Base-by-base conservation (phyloP, 37 sponge, comb jelly and placozoan genomes). In the Haliclona indistincta region DNA sequence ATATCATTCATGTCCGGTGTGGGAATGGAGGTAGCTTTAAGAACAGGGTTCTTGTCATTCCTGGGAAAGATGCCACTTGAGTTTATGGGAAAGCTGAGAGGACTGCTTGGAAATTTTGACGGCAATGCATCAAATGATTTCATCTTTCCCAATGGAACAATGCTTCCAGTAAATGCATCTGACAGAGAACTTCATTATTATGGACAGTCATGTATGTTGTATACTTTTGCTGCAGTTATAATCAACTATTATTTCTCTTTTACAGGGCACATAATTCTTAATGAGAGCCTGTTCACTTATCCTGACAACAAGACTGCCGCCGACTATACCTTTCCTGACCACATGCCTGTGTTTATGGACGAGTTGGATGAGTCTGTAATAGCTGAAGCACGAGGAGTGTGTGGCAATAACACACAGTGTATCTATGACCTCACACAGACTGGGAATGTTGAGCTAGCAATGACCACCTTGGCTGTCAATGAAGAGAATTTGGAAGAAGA, bases 161-260 rank as follows among this genome's bases (percentile, higher is more conserved):
- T 81, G 40, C 62, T 92, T 32, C 37, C 45, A 3, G 6, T 15
- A 0, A 79, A 88, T n/a, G n/a, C n/a, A n/a, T 60, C 71, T 65
- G 93, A 88, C 53, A 70, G 60, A 47, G 52, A 68, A 60, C 68
- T 88, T n/a, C 77, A 92, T 75, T 60, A 76, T 8, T 88, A 84
- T 76, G 93, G 86, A 54, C 81, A 84, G 30, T 54, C 79, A 11
- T 89, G 89, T 88, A 52, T 81, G 82, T 26, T n/a, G n/a, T n/a
- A n/a, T n/a, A n/a, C n/a, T n/a, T n/a, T n/a, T n/a, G n/a, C n/a
- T n/a, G n/a, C n/a, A n/a, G n/a, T n/a, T n/a, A n/a, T n/a, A n/a
- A n/a, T 43, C 0, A 35, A n/a, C 30, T 0, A 23, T 53, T 19
- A 38, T 7, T 15, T 5, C 6, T 70, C 2, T 23, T 22, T 53